A percentile compares a stretch with the other conserved stretches of the same genome.
Evolutionary conservation across 2,797 vertebrate genomes (phyloP).

Genomic region (Melanotaenia pygmaea): DNA sequence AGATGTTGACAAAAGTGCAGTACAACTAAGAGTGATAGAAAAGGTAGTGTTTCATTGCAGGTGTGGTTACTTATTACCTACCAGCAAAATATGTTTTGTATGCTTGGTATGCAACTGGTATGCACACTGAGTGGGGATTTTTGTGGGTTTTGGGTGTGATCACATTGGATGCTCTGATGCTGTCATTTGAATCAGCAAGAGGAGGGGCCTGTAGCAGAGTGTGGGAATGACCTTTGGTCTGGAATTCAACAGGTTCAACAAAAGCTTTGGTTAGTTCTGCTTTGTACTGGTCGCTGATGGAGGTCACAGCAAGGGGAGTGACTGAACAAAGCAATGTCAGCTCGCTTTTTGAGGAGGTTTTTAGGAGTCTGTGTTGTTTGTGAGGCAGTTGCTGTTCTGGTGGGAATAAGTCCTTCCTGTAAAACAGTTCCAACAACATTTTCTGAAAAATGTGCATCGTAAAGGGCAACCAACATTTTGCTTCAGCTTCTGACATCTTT

Average conservation of each 20-base stretch:
- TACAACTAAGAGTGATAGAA: neutral
- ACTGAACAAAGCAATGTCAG: constrained; percentile 52
- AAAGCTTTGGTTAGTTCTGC: constrained; percentile 57
- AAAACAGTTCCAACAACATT: constrained; percentile 45
- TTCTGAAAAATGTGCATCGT: constrained; percentile 20
- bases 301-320: constrained; percentile 54
- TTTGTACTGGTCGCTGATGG: constrained; percentile 57
- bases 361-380: neutral
- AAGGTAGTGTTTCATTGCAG: constrained; percentile 8
- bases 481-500: constrained; percentile 5
- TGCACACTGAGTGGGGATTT: constrained; percentile 19
- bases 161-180: constrained; percentile 21
- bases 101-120: constrained; percentile 30
- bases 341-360: constrained; percentile 11
- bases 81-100: constrained; percentile 13
- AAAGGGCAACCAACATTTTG: constrained; percentile 22
- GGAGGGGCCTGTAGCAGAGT: constrained; percentile 53
- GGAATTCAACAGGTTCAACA: constrained; percentile 78
- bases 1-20: too few relatives aligned
- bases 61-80: constrained; percentile 11
- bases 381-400: neutral
- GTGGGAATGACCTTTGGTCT: constrained; percentile 76
- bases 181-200: constrained; percentile 41
- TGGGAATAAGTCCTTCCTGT: constrained; percentile 17
- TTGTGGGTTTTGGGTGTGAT: constrained; percentile 40